Percentiles rank a stretch among this genome's conserved stretches.
These are phyloP conservation scores for Gopherus flavomarginatus DNA, from an alignment of 2,113 vertebrate species.

Conservation along the genomic window DNA sequence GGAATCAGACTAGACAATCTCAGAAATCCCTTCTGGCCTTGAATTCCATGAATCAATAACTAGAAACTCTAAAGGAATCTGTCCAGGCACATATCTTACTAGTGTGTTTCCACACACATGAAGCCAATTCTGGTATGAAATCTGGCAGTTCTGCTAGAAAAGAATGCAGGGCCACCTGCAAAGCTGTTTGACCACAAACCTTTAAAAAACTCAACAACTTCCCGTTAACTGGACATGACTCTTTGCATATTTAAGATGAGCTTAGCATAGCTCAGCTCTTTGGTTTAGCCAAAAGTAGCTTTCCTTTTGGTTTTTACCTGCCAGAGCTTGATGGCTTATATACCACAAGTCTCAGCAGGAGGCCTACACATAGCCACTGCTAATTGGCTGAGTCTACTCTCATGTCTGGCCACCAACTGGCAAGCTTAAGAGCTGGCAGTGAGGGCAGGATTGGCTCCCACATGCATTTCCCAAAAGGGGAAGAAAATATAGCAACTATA, in stretches of 20 bases:
- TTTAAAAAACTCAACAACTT: neutral
- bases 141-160: neutral
- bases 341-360: neutral
- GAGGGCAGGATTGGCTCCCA: neutral
- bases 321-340: neutral
- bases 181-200: rapidly evolving
- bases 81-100: neutral
- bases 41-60: neutral
- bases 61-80: neutral
- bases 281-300: neutral
- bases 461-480: rapidly evolving
- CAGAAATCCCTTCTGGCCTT: neutral
- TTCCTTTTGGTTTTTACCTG: rapidly evolving
- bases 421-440: neutral
- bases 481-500: neutral
- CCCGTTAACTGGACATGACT: neutral
- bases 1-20: rapidly evolving
- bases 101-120: neutral
- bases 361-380: neutral
- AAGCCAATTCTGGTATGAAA: neutral
- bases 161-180: neutral
- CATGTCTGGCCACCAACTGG: neutral
- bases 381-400: rapidly evolving
- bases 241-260: neutral
- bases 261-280: neutral